Percentiles rank a stretch among this genome's conserved stretches.
These are phyloP conservation scores for Craniophora ligustri DNA, from an alignment of 2,888 invertebrate species.

Conservation along the genomic window DNA sequence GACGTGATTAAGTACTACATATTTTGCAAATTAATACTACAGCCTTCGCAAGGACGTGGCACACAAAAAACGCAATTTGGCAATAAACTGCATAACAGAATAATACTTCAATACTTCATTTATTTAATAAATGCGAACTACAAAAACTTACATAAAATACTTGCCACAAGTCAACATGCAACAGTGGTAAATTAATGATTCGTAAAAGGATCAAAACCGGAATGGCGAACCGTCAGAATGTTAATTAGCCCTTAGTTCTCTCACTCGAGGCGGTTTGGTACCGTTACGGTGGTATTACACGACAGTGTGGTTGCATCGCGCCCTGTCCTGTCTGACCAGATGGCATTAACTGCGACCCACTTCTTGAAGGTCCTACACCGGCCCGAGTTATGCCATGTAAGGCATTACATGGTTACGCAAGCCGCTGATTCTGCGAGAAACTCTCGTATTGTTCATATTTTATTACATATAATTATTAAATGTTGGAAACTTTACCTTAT, in stretches of 20 bases:
- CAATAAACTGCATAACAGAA: constrained; percentile 21
- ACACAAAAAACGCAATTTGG: constrained; percentile 14
- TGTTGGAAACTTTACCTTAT: constrained; percentile 43
- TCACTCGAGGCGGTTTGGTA: constrained; percentile 61
- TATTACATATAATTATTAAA: constrained; percentile 46
- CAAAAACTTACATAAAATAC: constrained; percentile 17
- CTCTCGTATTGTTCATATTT: constrained; percentile 56
- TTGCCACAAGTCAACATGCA: constrained; percentile 5
- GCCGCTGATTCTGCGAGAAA: constrained; percentile 51
- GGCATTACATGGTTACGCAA: constrained; percentile 82
- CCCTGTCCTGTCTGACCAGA: constrained; percentile 80
- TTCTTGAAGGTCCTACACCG: constrained; percentile 81
- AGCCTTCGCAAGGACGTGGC: constrained; percentile 45
- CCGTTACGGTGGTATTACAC: constrained; percentile 74
- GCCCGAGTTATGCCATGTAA: constrained; percentile 75
- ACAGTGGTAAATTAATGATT: constrained; percentile 40
- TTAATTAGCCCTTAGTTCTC: constrained; percentile 62
- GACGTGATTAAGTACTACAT: no score
- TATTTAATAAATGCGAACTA: constrained; percentile 19
- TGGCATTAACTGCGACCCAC: constrained; percentile 84
- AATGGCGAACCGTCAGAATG: constrained; percentile 52
- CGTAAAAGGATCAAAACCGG: constrained; percentile 53
- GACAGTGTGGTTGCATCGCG: constrained; percentile 71
- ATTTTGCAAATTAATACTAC: no score
- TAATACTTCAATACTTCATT: no score